phyloP scores from a whole-genome alignment of 2,113 vertebrate species.

The Myiozetetes cayanensis region DNA sequence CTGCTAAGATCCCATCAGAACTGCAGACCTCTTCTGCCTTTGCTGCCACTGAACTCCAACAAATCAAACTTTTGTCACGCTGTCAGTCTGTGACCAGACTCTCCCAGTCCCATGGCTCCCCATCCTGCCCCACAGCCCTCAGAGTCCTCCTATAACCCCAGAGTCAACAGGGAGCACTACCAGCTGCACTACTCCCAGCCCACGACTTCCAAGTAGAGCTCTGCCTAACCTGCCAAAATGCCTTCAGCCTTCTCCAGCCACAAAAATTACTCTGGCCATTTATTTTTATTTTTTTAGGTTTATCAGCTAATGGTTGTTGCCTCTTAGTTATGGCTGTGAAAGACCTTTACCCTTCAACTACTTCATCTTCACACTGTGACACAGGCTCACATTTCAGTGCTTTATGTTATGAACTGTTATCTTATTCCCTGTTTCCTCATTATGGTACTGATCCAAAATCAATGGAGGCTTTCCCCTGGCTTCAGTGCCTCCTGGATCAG shows the following conservation, averaged over 20 bases:
- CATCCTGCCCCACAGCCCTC: neutral
- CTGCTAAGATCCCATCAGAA: neutral
- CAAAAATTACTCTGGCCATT: neutral
- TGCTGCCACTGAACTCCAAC: neutral
- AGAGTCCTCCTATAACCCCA: neutral
- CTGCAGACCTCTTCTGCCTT: neutral
- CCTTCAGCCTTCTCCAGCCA: neutral
- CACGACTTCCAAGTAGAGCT: neutral
- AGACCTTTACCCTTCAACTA: neutral
- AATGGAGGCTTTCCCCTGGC: neutral
- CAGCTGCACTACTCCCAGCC: no score
- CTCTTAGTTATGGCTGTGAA: neutral
- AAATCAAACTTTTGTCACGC: neutral
- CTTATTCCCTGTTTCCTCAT: neutral
- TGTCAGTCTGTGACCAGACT: neutral
- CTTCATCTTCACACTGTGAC: neutral
- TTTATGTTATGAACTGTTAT: neutral
- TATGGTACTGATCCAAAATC: neutral
- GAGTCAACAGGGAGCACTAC: rapidly evolving
- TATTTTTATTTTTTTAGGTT: neutral
- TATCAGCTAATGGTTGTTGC: neutral
- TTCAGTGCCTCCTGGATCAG: neutral
- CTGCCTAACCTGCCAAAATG: neutral
- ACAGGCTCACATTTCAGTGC: neutral
- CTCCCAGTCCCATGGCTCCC: rapidly evolving